A percentile compares a stretch with the other conserved stretches of the same genome.
Conservation (phyloP, 2,113 vertebrate species). For the Rhinopomastus cyanomelas region DNA sequence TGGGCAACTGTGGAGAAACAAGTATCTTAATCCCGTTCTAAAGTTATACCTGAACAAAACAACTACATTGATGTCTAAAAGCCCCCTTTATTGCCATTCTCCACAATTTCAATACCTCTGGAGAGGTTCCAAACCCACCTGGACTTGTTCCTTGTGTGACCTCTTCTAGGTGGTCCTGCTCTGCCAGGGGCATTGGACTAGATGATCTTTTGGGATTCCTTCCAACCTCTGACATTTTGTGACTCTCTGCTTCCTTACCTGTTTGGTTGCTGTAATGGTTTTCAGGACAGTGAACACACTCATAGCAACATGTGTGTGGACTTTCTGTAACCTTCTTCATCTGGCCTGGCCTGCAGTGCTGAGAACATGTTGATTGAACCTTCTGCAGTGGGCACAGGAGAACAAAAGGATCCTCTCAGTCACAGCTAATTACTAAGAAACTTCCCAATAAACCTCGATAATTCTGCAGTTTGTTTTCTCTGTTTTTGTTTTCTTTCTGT, state of each 20-base stretch:
- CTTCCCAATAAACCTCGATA: not conserved
- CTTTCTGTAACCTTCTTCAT: slow-evolving; percentile 85
- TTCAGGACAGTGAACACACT: slow-evolving; percentile 83
- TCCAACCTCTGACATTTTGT: no score
- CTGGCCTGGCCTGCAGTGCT: slow-evolving; percentile 82
- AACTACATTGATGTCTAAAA: not conserved
- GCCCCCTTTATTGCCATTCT: not conserved
- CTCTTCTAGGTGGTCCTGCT: no score
- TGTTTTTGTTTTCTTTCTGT: not conserved
- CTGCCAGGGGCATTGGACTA: no score
- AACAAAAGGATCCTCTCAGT: not conserved
- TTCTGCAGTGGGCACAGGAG: slow-evolving; percentile 65
- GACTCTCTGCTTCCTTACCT: slow-evolving; percentile 62
- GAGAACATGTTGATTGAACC: slow-evolving; percentile 82
- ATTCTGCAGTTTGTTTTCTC: not conserved
- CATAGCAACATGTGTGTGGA: slow-evolving; percentile 87
- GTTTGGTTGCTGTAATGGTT: slow-evolving; percentile 84
- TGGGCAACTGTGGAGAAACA: not conserved
- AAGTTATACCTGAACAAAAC: not conserved
- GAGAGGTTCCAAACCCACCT: no score
- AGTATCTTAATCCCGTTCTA: not conserved
- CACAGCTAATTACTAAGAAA: not conserved
- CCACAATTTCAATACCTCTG: no score
- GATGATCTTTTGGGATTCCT: no score
- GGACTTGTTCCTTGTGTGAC: no score